A percentile compares a stretch with the other conserved stretches of the same genome.
These are phyloP conservation scores for Ormyrus thymus DNA, from an alignment of 2,888 invertebrate genomes.

Conservation along the genomic window DNA sequence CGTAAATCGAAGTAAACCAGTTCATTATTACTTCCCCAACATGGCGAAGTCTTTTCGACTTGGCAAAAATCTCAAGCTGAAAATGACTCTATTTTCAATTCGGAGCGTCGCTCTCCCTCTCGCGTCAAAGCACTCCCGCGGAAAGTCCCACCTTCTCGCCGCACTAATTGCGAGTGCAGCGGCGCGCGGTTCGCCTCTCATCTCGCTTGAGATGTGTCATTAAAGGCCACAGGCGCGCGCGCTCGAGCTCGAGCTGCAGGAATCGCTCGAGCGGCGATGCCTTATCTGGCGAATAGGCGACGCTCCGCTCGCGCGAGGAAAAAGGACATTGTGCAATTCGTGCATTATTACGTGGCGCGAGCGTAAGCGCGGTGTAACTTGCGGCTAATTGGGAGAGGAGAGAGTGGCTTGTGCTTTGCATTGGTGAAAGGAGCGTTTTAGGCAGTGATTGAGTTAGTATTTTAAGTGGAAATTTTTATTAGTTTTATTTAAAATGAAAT, in stretches of 20 bases:
- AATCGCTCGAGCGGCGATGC: conserved; percentile 23
- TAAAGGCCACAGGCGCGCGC: background rate
- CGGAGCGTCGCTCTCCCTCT: background rate
- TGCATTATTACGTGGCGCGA: conserved; percentile 28
- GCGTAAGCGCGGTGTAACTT: too few species aligned
- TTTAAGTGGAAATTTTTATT: too few species aligned
- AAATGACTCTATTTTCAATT: background rate
- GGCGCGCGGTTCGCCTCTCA: background rate
- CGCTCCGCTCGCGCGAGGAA: conserved; percentile 6
- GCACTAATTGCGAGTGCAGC: background rate
- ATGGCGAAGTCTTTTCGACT: background rate
- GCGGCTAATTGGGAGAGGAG: conserved; percentile 16
- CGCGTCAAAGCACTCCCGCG: too few species aligned
- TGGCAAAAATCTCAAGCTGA: background rate
- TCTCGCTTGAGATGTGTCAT: background rate
- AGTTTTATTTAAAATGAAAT: too few species aligned
- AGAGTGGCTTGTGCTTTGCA: background rate
- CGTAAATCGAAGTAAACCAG: too few species aligned
- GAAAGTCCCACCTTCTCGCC: too few species aligned
- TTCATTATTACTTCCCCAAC: too few species aligned
- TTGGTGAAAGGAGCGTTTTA: too few species aligned
- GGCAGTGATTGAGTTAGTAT: too few species aligned
- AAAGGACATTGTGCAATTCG: conserved; percentile 12
- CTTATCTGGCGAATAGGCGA: conserved; percentile 51
- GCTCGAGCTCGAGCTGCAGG: too few species aligned